phyloP scores from a whole-genome alignment of 2,888 invertebrate genomes.

The Pseudococcus longispinus region DNA sequence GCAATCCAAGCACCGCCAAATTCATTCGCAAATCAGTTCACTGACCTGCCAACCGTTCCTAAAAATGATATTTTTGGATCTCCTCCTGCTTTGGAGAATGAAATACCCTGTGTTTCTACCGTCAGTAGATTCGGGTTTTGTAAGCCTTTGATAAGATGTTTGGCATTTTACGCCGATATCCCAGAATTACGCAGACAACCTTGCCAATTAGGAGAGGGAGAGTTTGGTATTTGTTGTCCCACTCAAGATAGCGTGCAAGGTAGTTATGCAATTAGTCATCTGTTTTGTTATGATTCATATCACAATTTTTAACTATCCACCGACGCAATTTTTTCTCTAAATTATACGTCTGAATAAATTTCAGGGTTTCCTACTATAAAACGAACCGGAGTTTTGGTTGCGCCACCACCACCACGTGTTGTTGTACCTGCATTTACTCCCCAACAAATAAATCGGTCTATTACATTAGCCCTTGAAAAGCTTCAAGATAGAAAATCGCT shows the following conservation, averaged over 20 bases:
- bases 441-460: slow-evolving; percentile 62
- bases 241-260: neutral
- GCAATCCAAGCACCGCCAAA: slow-evolving; percentile 10
- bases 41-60: slow-evolving; percentile 17
- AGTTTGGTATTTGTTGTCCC: slow-evolving; percentile 63
- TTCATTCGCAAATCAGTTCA: slow-evolving; percentile 39
- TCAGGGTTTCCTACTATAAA: slow-evolving; percentile 47
- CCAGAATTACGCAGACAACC: slow-evolving; percentile 62
- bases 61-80: neutral
- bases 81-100: neutral
- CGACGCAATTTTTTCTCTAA: too few species aligned
- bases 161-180: slow-evolving; percentile 62
- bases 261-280: neutral
- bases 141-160: slow-evolving; percentile 62
- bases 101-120: slow-evolving; percentile 57
- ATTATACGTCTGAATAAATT: neutral
- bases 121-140: slow-evolving; percentile 61
- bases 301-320: too few species aligned
- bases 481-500: slow-evolving; percentile 61
- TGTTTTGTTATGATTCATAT: too few species aligned
- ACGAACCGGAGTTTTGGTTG: slow-evolving; percentile 61
- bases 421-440: slow-evolving; percentile 62
- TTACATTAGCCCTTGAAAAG: slow-evolving; percentile 61
- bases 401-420: slow-evolving; percentile 63
- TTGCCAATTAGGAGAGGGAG: slow-evolving; percentile 61